Conservation (phyloP, 2,113 vertebrate genomes). For the Pelobates fuscus region DNA sequence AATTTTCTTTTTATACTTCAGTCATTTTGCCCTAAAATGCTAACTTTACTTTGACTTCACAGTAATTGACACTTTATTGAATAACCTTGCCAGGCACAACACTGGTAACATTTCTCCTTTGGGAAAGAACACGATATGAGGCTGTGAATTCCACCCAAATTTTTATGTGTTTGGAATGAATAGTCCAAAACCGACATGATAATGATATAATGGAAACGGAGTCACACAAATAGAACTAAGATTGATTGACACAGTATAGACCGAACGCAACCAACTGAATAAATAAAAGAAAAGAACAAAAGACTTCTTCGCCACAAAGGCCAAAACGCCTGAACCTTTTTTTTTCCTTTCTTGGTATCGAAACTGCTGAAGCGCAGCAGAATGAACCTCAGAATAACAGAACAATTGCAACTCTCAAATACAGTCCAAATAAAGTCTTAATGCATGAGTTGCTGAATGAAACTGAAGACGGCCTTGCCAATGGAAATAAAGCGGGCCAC, state of each 20-base stretch:
- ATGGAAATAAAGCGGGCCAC: no score
- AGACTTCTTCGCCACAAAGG: conserved; percentile 37
- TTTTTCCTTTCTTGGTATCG: conserved; percentile 51
- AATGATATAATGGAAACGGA: conserved; percentile 23
- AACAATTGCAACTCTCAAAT: conserved; percentile 43
- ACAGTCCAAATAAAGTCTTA: conserved; percentile 43
- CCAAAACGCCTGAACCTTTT: conserved; percentile 47
- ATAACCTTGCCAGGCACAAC: no score
- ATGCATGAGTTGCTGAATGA: no score
- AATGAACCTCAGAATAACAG: conserved; percentile 20
- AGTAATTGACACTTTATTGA: no score
- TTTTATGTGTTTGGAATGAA: no score
- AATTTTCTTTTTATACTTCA: no score
- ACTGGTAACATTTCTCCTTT: no score
- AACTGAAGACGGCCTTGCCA: background rate
- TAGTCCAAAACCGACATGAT: conserved; percentile 2
- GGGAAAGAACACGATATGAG: no score
- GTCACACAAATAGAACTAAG: conserved; percentile 40
- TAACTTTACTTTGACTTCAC: no score
- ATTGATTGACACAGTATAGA: conserved; percentile 43
- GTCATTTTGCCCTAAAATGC: no score
- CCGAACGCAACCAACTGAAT: conserved; percentile 18
- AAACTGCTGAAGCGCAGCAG: conserved; percentile 58
- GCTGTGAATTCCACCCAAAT: no score
- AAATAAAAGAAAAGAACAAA: conserved; percentile 55